Conservation (phyloP, 2,113 vertebrate genomes). For the Synchiropus splendidus region DNA sequence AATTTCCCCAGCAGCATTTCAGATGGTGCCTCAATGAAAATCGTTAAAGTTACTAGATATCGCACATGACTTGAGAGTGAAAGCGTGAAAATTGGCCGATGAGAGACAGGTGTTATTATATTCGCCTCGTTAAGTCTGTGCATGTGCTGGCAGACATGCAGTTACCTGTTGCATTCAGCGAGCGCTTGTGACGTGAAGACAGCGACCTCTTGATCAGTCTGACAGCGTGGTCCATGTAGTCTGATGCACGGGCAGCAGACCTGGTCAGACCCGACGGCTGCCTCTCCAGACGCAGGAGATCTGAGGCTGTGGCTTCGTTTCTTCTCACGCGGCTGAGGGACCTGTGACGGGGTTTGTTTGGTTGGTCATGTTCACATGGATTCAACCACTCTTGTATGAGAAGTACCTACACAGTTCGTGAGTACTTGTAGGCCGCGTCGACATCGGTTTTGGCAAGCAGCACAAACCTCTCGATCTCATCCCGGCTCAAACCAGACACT, state of each 20-base stretch:
- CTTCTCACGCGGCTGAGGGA: constrained; percentile 56
- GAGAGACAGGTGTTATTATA: neutral
- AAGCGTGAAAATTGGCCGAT: neutral
- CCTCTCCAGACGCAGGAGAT: constrained; percentile 68
- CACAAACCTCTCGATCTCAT: constrained; percentile 50
- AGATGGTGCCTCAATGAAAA: neutral
- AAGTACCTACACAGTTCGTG: constrained; percentile 40
- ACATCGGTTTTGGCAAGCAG: constrained; percentile 60
- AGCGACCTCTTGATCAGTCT: constrained; percentile 57
- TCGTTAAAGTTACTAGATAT: neutral
- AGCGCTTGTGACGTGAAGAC: constrained; percentile 18
- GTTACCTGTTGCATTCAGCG: constrained; percentile 71
- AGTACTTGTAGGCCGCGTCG: constrained; percentile 69
- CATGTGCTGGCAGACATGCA: neutral
- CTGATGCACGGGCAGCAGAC: constrained; percentile 56
- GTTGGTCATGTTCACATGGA: neutral
- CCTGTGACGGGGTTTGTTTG: constrained; percentile 38
- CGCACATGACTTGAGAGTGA: neutral
- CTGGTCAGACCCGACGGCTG: constrained; percentile 61
- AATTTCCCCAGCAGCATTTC: neutral
- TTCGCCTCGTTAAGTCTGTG: neutral
- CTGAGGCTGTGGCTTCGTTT: constrained; percentile 31
- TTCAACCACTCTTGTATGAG: neutral
- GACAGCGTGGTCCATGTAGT: constrained; percentile 69
- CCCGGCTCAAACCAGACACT: constrained; percentile 24